phyloP scores from a whole-genome alignment of 2,888 invertebrate genomes.

The Eupithecia subumbrata region DNA sequence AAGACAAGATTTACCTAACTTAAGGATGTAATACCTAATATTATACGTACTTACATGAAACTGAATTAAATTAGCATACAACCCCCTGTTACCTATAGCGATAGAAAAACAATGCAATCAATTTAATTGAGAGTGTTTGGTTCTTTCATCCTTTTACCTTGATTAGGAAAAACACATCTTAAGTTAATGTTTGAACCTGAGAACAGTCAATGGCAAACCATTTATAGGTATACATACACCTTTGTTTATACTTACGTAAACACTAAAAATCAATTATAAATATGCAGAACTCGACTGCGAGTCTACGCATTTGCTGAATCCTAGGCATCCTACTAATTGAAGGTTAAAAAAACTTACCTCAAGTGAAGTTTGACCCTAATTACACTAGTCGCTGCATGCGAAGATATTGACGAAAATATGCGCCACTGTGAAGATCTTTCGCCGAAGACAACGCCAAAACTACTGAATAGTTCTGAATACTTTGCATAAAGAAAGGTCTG shows the following conservation, averaged over 20 bases:
- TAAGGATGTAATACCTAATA: background rate
- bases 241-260: background rate
- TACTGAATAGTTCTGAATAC: no score
- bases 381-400: no score
- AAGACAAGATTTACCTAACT: background rate
- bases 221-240: background rate
- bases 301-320: no score
- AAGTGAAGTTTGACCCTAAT: no score
- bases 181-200: slow-evolving; percentile 12
- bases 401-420: no score
- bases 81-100: slow-evolving; percentile 19
- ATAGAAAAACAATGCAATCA: slow-evolving; percentile 36
- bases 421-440: no score
- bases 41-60: background rate
- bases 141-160: slow-evolving; percentile 41
- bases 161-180: slow-evolving; percentile 40
- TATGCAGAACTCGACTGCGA: no score
- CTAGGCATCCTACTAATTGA: no score
- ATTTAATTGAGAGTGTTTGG: slow-evolving; percentile 29
- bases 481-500: no score
- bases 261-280: background rate
- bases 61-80: slow-evolving; percentile 23
- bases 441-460: no score
- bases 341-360: no score
- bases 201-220: slow-evolving; percentile 1